A percentile compares a stretch with the other conserved stretches of the same genome.
These are phyloP conservation scores for Neolamprologus hecqui DNA, from an alignment of 2,113 vertebrate genomes.

Conservation along the genomic window DNA sequence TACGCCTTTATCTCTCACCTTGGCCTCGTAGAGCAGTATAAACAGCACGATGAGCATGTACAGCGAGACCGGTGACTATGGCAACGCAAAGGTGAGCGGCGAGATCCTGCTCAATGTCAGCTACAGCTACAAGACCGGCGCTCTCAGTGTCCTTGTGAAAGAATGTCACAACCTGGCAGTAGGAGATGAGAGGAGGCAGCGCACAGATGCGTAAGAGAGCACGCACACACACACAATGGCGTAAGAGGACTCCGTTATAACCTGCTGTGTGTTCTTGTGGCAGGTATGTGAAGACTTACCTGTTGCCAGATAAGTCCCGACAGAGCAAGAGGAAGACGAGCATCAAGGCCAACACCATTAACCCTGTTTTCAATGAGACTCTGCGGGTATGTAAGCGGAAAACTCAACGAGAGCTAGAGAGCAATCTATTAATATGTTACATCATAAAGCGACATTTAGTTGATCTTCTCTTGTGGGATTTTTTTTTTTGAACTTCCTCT, in stretches of 20 bases:
- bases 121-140: slow-evolving; percentile 95
- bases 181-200: slow-evolving; percentile 89
- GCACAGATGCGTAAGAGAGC: slow-evolving; percentile 86
- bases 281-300: slow-evolving; percentile 96
- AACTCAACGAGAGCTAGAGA: background rate
- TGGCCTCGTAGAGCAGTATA: slow-evolving; percentile 81
- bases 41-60: slow-evolving; percentile 94
- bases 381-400: slow-evolving; percentile 77
- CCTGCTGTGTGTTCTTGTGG: background rate
- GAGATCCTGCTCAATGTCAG: slow-evolving; percentile 88
- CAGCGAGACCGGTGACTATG: slow-evolving; percentile 96
- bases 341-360: slow-evolving; percentile 86
- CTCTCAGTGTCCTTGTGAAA: slow-evolving; percentile 86
- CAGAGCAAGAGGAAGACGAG: slow-evolving; percentile 97
- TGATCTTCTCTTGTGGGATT: background rate
- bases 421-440: background rate
- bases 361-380: slow-evolving; percentile 90
- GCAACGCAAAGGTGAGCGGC: slow-evolving; percentile 86
- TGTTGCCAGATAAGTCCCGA: slow-evolving; percentile 92
- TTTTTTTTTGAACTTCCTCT: background rate
- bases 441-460: background rate
- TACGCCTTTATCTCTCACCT: background rate
- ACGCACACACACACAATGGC: background rate
- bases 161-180: slow-evolving; percentile 90
- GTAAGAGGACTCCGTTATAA: background rate